Evolutionary conservation across 2,797 vertebrate genomes (phyloP), one percentile per base, ranked within the genome.

Genomic region (Semaprochilodus insignis): DNA sequence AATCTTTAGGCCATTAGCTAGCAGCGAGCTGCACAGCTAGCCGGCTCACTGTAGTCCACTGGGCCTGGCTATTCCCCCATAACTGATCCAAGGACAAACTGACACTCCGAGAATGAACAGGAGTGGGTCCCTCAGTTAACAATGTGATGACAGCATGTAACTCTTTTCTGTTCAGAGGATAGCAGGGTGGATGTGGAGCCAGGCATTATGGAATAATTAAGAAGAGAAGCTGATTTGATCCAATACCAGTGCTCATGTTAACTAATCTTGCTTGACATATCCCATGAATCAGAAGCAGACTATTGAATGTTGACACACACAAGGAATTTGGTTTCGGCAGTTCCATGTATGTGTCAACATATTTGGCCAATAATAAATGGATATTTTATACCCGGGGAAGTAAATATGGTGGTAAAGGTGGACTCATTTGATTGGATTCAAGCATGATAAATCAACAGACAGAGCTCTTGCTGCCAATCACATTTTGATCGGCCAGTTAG

Each of bases 1-100:
- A 70, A 84, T 87, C 86, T 63, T 77, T 4, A 69, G 77, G 81
- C 73, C 14, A 13, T 84, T 73, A 60, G 60, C 76, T 73, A 77
- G 67, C 71, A 1, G 66, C 25, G 23, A 57, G 67, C 78, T 84
- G 34, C 48, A 15, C 55, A 54, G 52, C 73, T 78, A 75, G 34
- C 78, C 40, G 2, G 60, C 23, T 52, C 19, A 34, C 74, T 74
- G 74, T 63, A 44, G 14, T 63, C 63, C 21, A 2, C 54, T 51
- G 80, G 48, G 73, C 57, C 74, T 25, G 80, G 40, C 76, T 75
- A 54, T 71, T 84, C 17, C 65, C 21, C 54, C 27, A 27, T 65
- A 71, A 66, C 51, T 65, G 72, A 83, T 79, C 75, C 59, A 76
- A 83, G 82, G 57, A 51, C 27, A 82, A 79, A 80, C 31, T 51